Evolutionary conservation across 2,888 invertebrate genomes (phyloP), one percentile per base, ranked within the genome.

Genomic region (Sussaba pulchella): DNA sequence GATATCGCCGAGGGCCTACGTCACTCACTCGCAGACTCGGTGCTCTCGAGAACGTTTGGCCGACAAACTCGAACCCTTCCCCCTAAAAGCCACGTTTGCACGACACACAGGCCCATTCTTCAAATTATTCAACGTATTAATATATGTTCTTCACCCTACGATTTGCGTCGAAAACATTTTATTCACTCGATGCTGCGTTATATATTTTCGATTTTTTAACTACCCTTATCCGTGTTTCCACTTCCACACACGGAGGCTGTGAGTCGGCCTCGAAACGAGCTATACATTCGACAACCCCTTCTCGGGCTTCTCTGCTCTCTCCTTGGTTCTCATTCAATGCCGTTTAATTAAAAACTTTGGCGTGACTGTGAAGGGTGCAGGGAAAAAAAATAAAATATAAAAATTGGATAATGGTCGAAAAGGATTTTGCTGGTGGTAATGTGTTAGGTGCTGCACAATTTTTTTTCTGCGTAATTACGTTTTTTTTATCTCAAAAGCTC

Each of bases 301-400:
- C 21, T 45, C 9, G 14, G 4, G 26, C 50, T 6, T 12, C 17
- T 1, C 26, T 24, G 4, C 26, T 54, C 3, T 39, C 39, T 2
- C 52, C 26, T 26, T 26, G n/a, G n/a, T n/a, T n/a, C n/a, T n/a
- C n/a, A n/a, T 54, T 43, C 50, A 61, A 50, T 81, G 78, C 74
- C 77, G 82, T 84, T 86, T 85, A 86, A 86, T 86, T 86, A 85
- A 85, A 85, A 85, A 84, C 79, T 85, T 75, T 69, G 24, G 17
- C 31, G 12, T 17, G 45, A 12, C 47, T 8, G 21, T 74, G 66
- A 12, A 36, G 47, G 19, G 66, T 47, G 26, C 31, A 17, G 17
- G 5, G 21, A 66, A 41, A 63, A 43, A 41, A 41, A 45, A 2
- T n/a, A n/a, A n/a, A n/a, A n/a, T n/a, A n/a, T n/a, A 47, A 50